Evolutionary conservation across 2,888 invertebrate genomes (phyloP), one percentile per base, ranked within the genome.

Genomic region (Ochlodes sylvanus): DNA sequence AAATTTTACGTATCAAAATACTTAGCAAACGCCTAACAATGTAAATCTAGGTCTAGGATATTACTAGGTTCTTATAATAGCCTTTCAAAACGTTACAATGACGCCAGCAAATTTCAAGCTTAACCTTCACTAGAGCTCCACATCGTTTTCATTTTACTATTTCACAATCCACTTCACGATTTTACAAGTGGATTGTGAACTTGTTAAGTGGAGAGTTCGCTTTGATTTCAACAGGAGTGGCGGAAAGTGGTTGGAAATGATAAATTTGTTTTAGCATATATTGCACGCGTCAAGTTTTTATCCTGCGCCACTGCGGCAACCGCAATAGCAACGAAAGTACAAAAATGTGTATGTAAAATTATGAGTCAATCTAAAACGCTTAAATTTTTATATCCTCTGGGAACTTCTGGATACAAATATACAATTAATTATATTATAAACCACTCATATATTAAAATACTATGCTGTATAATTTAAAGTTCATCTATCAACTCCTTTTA

Each of bases 161-260:
- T 55, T 63, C 64, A 42, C 41, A 64, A 64, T 47, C 7, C 64
- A 65, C 58, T 65, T 41, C 50, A 58, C 56, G 32, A 64, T 56
- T 56, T 64, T 57, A 44, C 27, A 65, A 65, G 65, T 65, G 65
- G 65, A 58, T 58, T 50, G 57, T 58, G 65, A 58, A 65, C 55
- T 55, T 32, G 32, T 34, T 55, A 34, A 65, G 57, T 63, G 54
- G 63, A 15, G 17, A 17, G 42, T 57, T 65, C 57, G 38, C 65
- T 64, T 64, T 65, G 64, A 65, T 65, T 65, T 62, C 19, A 50
- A 38, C 61, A 34, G 61, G 34, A 50, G 61, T 62, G 61, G 61
- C 38, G 50, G 19, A 19, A 50, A 34, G 55, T 55, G 55, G 15
- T 10, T 55, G 15, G 10, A 55, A 62, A 50, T 47, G 50, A 62